Conservation (phyloP, 2,888 invertebrate species). For the Brenthis daphne region DNA sequence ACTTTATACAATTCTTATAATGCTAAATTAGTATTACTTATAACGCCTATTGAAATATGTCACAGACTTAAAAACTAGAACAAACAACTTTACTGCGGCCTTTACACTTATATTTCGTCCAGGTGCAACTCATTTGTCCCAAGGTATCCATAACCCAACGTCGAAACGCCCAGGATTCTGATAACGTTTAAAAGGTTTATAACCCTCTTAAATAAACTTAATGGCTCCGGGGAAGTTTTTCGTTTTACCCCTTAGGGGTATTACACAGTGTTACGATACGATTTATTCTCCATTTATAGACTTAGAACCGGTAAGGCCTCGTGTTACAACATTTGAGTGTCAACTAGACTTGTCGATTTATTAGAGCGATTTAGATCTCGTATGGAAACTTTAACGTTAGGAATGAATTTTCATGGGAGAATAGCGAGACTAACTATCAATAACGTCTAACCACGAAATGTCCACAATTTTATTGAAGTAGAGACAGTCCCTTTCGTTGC, state of each 20-base stretch:
- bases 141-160: constrained; percentile 64
- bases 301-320: constrained; percentile 63
- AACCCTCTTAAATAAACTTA: constrained; percentile 80
- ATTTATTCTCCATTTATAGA: constrained; percentile 77
- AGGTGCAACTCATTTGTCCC: constrained; percentile 45
- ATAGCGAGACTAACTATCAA: no score
- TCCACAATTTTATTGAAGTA: no score
- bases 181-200: constrained; percentile 79
- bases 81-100: constrained; percentile 10
- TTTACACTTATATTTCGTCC: constrained; percentile 9
- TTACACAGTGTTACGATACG: constrained; percentile 73
- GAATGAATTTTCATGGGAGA: no score
- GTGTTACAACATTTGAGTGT: constrained; percentile 65
- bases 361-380: constrained; percentile 52
- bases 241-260: constrained; percentile 73
- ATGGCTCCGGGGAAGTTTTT: constrained; percentile 76
- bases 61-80: constrained; percentile 8
- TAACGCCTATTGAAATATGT: constrained; percentile 4
- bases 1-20: no score
- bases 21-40: constrained; percentile 3
- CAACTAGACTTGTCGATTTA: constrained; percentile 52
- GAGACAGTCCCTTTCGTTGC: no score
- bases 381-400: not conserved
- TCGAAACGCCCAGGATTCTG: constrained; percentile 67
- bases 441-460: no score